Percentiles rank a stretch among this genome's conserved stretches.
phyloP scores from a whole-genome alignment of 2,888 invertebrate species.

The Bellardia bayeri region DNA sequence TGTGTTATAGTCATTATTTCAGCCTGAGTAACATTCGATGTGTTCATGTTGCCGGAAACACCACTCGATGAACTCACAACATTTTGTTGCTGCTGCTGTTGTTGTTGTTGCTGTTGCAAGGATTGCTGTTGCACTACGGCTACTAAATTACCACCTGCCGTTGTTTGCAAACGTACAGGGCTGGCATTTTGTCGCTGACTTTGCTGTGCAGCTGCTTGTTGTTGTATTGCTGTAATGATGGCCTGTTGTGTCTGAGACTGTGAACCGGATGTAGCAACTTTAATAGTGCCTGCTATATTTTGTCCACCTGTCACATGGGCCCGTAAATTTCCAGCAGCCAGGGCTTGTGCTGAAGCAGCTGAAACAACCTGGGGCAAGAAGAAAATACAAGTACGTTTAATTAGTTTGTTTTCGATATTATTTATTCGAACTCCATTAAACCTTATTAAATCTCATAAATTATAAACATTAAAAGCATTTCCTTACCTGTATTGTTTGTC shows the following conservation, averaged over 20 bases:
- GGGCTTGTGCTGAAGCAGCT: slow-evolving; percentile 85
- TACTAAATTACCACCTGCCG: slow-evolving; percentile 85
- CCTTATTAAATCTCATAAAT: too few species aligned
- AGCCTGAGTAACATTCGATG: slow-evolving; percentile 77
- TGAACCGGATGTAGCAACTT: slow-evolving; percentile 84
- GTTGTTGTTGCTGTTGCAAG: slow-evolving; percentile 78
- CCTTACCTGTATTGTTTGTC: slow-evolving; percentile 86
- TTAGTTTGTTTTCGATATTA: not conserved
- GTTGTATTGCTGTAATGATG: slow-evolving; percentile 85
- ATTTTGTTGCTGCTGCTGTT: slow-evolving; percentile 75
- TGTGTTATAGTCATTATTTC: slow-evolving; percentile 83
- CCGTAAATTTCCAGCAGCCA: slow-evolving; percentile 85
- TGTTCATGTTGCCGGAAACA: slow-evolving; percentile 60
- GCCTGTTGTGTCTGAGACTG: slow-evolving; percentile 85
- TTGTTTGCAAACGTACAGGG: slow-evolving; percentile 87
- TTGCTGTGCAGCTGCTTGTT: slow-evolving; percentile 85
- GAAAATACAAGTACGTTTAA: not conserved
- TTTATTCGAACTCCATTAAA: not conserved
- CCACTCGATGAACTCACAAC: slow-evolving; percentile 64
- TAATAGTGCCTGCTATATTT: slow-evolving; percentile 85
- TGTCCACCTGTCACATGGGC: slow-evolving; percentile 84
- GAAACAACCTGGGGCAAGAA: slow-evolving; percentile 85
- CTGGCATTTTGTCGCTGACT: slow-evolving; percentile 86
- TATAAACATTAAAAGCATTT: not conserved
- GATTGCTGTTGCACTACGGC: slow-evolving; percentile 86